A percentile compares a stretch with the other conserved stretches of the same genome.
Evolutionary conservation across 2,888 invertebrate species (phyloP).

Genomic region (Chloroclystis v-ata): DNA sequence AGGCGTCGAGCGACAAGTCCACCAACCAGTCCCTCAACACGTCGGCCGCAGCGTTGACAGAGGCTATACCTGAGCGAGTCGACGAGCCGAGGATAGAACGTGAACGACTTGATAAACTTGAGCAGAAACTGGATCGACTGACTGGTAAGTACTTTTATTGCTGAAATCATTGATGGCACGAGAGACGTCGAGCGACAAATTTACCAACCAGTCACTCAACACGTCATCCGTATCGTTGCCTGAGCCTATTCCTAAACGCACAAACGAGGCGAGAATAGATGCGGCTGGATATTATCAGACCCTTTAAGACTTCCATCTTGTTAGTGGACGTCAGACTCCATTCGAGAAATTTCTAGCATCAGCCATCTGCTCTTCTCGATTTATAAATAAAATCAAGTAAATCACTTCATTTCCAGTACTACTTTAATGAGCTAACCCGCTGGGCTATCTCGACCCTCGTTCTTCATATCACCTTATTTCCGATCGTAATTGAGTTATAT

Average conservation of each 20-base stretch:
- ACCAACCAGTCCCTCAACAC: slow-evolving; percentile 49
- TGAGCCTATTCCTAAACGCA: slow-evolving; percentile 36
- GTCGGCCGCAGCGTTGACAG: slow-evolving; percentile 36
- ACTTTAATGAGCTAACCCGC: too few relatives aligned
- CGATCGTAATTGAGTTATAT: too few relatives aligned
- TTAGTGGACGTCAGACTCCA: too few relatives aligned
- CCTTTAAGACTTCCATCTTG: too few relatives aligned
- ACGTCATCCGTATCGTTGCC: slow-evolving; percentile 35
- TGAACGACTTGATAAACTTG: slow-evolving; percentile 44
- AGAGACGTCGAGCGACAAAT: slow-evolving; percentile 62
- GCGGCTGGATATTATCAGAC: too few relatives aligned
- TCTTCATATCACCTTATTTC: too few relatives aligned
- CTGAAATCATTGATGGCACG: slow-evolving; percentile 67
- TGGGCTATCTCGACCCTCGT: too few relatives aligned
- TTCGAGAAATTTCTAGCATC: too few relatives aligned
- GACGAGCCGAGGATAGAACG: slow-evolving; percentile 29
- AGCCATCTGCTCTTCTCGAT: too few relatives aligned
- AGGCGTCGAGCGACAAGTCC: slow-evolving; percentile 61
- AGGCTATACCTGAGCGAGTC: slow-evolving; percentile 34
- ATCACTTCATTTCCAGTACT: too few relatives aligned
- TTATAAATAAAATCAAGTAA: too few relatives aligned
- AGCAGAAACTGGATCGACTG: slow-evolving; percentile 58
- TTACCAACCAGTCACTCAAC: slow-evolving; percentile 51
- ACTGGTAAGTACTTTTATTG: slow-evolving; percentile 57
- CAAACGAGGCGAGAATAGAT: slow-evolving; percentile 28